Conservation (phyloP, 1,140 invertebrate genomes). For the Lepeophtheirus salmonis region DNA sequence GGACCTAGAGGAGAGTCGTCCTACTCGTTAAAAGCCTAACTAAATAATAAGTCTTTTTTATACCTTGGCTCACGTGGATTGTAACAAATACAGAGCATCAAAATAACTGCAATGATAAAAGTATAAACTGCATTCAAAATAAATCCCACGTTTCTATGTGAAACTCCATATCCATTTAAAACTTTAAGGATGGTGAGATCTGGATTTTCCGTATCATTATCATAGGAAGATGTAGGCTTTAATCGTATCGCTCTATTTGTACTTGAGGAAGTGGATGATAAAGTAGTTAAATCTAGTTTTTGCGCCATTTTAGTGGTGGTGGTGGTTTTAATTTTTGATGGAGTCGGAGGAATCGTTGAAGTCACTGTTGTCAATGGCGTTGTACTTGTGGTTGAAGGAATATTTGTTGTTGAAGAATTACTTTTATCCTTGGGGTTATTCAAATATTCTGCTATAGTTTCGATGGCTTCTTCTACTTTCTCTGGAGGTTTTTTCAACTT, state of each 20-base stretch:
- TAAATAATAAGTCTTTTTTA: too few relatives aligned
- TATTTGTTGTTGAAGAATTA: background rate
- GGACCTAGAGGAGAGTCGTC: background rate
- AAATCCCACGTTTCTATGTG: conserved; percentile 7
- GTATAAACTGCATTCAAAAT: conserved; percentile 11
- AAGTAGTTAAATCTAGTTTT: too few relatives aligned
- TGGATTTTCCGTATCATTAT: conserved; percentile 7
- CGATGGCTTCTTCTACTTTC: conserved; percentile 10
- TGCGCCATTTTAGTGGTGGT: background rate
- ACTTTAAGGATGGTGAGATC: conserved; percentile 5
- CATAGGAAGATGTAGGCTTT: conserved; percentile 12
- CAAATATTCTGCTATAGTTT: conserved; percentile 6
- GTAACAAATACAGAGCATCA: conserved; percentile 10
- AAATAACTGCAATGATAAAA: background rate
- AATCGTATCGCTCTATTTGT: background rate
- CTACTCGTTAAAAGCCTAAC: too few relatives aligned
- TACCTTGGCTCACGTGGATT: conserved; percentile 4
- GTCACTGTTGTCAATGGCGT: background rate
- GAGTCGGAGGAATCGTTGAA: background rate
- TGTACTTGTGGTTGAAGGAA: background rate
- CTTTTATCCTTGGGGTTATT: background rate
- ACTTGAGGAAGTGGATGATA: background rate
- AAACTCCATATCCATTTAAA: conserved; percentile 1
- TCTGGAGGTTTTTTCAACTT: conserved; percentile 5
- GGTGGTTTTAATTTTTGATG: background rate